Base-by-base conservation (phyloP, 2,113 vertebrate genomes). In the Nesogale talazaci region DNA sequence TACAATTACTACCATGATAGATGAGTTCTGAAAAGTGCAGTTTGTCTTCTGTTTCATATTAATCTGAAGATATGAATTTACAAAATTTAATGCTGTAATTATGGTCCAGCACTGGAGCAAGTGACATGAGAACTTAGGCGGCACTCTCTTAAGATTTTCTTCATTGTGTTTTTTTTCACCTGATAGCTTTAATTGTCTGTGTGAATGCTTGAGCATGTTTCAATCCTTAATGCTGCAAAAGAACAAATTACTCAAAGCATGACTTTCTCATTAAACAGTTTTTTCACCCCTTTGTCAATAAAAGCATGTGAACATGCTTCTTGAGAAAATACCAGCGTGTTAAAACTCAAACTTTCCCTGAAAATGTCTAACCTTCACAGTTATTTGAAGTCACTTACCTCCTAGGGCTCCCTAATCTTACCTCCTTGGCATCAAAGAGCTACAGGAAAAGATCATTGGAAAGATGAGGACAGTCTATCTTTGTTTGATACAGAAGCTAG, bases 321-420 rank as follows among this genome's bases (percentile, higher is more conserved):
- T 82, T 92, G 86, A 75, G 40, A 91, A 97, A 96, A 4, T 8
- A 81, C 40, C 88, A 96, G 3, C 80, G 75, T 56, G 76, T 46
- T 89, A 70, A 92, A n/a, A 91, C 1, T n/a, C 61, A 61, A 93
- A 95, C 63, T 83, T 95, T 76, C 80, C 81, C 82, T 67, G 74
- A 77, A 38, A 94, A 82, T 17, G 3, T 80, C 61, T 82, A 79
- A 72, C 46, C 59, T 46, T 79, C 88, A 92, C 56, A 65, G 90
- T 70, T 94, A 91, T 97, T 96, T 93, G 86, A 94, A 93, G 69
- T 57, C 52, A 92, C 67, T 90, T 86, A 70, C 70, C 69, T 91
- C 59, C 89, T 90, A 95, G 15, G 83, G 59, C 22, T 93, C 56
- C 69, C 91, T 95, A 70, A 93, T 88, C 82, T 95, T 52, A 59